Conservation (phyloP, 2,797 vertebrate species). For the Gymnothorax javanicus region DNA sequence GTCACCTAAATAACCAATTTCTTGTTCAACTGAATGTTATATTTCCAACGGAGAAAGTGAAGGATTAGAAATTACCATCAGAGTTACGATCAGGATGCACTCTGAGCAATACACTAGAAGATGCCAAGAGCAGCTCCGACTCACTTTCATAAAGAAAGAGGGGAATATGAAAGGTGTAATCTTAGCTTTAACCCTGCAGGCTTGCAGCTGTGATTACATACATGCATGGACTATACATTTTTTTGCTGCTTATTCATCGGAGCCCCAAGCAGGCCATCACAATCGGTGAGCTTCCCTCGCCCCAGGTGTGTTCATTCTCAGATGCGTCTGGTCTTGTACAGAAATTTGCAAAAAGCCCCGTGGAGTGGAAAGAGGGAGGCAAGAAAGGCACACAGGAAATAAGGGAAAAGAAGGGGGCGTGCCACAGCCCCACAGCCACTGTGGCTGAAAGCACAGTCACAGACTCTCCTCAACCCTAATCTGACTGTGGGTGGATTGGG, state of each 20-base stretch:
- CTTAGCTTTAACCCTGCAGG: background rate
- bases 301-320: conserved; percentile 18
- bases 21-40: background rate
- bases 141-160: background rate
- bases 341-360: background rate
- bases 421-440: background rate
- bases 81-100: background rate
- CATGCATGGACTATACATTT: background rate
- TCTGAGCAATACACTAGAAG: background rate
- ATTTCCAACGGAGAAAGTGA: background rate
- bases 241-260: background rate
- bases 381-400: background rate
- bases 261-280: background rate
- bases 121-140: background rate
- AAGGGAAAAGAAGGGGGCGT: conserved; percentile 25
- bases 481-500: background rate
- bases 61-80: background rate
- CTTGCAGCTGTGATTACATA: background rate
- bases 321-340: conserved; percentile 48
- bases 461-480: background rate
- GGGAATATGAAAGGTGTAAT: background rate
- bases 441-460: background rate
- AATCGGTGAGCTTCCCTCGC: background rate
- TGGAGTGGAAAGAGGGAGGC: background rate
- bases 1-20: background rate